These are phyloP conservation scores for Hippoglossus stenolepis DNA, from an alignment of 2,113 vertebrate species.

Conservation along the genomic window DNA sequence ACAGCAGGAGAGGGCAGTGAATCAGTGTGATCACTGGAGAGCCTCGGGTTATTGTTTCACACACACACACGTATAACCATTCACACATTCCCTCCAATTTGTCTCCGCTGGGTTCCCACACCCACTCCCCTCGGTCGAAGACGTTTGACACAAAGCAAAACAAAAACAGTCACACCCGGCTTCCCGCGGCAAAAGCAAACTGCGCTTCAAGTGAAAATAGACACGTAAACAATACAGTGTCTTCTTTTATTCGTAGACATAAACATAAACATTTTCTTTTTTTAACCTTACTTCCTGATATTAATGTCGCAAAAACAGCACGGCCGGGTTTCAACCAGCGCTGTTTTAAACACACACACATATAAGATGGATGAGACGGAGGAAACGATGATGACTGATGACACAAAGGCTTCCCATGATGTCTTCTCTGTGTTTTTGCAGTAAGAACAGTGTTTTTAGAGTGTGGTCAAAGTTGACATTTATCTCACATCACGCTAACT, in stretches of 20 bases:
- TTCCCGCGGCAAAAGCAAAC: slow-evolving; percentile 49
- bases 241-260: slow-evolving; percentile 37
- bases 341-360: too few species aligned
- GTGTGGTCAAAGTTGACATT: too few species aligned
- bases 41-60: slow-evolving; percentile 68
- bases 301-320: background rate
- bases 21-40: slow-evolving; percentile 70
- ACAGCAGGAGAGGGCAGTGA: slow-evolving; percentile 68
- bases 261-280: slow-evolving; percentile 31
- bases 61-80: slow-evolving; percentile 30
- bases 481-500: too few species aligned
- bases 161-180: slow-evolving; percentile 35
- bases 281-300: slow-evolving; percentile 4
- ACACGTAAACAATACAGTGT: slow-evolving; percentile 13
- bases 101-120: slow-evolving; percentile 60
- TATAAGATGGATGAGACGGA: too few species aligned
- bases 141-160: slow-evolving; percentile 55
- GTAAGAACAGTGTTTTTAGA: too few species aligned
- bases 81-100: slow-evolving; percentile 62
- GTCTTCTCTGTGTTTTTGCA: too few species aligned
- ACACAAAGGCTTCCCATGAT: too few species aligned
- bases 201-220: slow-evolving; percentile 23
- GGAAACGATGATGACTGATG: too few species aligned
- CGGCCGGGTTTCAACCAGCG: too few species aligned
- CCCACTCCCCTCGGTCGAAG: slow-evolving; percentile 45